Base-by-base conservation (phyloP, 2,888 invertebrate genomes). In the Marronus borbonicus region DNA sequence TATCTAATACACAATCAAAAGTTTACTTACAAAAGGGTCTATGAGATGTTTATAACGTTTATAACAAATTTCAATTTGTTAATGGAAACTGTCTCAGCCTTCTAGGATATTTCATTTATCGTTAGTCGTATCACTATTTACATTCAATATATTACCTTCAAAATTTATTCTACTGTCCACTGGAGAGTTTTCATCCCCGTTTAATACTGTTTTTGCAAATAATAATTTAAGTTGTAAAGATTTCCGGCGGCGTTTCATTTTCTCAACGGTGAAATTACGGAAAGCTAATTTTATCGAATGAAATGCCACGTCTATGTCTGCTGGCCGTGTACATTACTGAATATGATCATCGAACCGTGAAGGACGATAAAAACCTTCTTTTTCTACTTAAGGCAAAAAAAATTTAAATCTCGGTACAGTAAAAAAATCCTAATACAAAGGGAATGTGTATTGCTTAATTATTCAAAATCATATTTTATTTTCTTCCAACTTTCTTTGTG, bases 181-280 rank as follows among this genome's bases (percentile, higher is more conserved):
- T 28, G 31, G 31, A 28, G 10, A 62, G 14, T 31, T 12, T 28
- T 36, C 31, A 52, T 72, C 75, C 0, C 69, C 64, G 24, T 70
- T 75, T 10, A 76, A 77, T 39, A 79, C 78, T 12, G 79, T 78
- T 24, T 69, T 66, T 49, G 76, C 80, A 44, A 80, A 78, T 39
- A 79, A 72, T 20, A 69, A 39, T 20, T 78, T 66, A 17, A 80
- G 69, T 52, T 74, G 50, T 7, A 49, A 74, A 4, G 44, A 55
- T 36, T 70, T 49, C 44, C 60, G 10, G 4, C 14, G 20, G 10
- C 44, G 58, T 39, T 62, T 74, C 72, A 74, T 74, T 14, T 24
- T 52, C 28, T 31, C 0, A 17, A 58, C 31, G 31, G 4, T 36
- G 31, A 36, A 36, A 36, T 36, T 36, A 5, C 31, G 31, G 31